Conservation (phyloP, 2,797 vertebrate genomes). For the Myotis planiceps region DNA sequence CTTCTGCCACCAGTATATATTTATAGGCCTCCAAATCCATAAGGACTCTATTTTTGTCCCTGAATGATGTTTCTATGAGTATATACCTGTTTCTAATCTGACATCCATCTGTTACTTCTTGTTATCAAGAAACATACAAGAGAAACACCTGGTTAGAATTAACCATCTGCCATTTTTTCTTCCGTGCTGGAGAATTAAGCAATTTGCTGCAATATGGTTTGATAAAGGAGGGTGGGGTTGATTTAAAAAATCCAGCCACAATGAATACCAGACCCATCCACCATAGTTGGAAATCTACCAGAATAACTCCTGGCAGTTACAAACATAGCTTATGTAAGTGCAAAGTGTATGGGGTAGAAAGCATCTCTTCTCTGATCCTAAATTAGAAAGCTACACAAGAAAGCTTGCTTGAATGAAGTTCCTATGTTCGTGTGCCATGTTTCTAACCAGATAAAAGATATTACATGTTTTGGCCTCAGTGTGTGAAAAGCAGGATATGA, state of each 20-base stretch:
- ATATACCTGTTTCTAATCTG: constrained; percentile 52
- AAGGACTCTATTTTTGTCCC: constrained; percentile 44
- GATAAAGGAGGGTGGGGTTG: not conserved
- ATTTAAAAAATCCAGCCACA: not conserved
- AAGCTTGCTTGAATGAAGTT: not conserved
- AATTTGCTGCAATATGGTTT: constrained; percentile 28
- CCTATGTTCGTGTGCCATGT: not conserved
- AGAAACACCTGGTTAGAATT: constrained; percentile 44
- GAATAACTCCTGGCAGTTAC: constrained; percentile 25
- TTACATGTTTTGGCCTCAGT: not conserved
- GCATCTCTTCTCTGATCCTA: constrained; percentile 18
- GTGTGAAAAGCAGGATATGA: not conserved
- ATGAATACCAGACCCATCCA: constrained; percentile 5
- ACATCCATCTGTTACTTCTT: constrained; percentile 30
- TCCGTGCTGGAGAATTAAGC: constrained; percentile 29
- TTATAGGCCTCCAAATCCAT: not conserved
- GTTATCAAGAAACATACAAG: constrained; percentile 14
- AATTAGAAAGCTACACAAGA: not conserved
- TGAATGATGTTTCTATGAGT: constrained; percentile 40
- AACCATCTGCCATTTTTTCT: constrained; percentile 53
- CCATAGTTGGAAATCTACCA: constrained; percentile 1
- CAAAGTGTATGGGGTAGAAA: not conserved
- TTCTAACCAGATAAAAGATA: not conserved
- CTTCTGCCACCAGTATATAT: constrained; percentile 21
- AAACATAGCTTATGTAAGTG: not conserved